phyloP scores from a whole-genome alignment of 2,113 vertebrate genomes.

The Xiphophorus maculatus region DNA sequence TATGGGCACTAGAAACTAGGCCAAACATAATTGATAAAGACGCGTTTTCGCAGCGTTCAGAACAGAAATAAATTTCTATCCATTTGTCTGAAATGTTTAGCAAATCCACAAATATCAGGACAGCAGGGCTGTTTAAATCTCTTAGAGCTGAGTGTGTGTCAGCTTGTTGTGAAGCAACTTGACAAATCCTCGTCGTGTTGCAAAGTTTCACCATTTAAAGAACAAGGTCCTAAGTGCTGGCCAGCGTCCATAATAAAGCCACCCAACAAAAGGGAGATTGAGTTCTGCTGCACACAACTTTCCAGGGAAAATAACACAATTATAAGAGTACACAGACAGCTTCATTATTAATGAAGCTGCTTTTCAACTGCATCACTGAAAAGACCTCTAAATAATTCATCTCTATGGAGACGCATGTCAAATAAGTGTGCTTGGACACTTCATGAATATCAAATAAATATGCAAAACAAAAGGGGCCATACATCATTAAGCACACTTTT shows the following conservation, averaged over 20 bases:
- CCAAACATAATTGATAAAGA: no score
- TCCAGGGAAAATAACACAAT: slow-evolving; percentile 78
- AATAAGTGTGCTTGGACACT: slow-evolving; percentile 77
- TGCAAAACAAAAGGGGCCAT: slow-evolving; percentile 77
- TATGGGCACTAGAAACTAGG: no score
- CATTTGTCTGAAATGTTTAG: slow-evolving; percentile 45
- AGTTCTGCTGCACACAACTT: slow-evolving; percentile 61
- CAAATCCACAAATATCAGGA: slow-evolving; percentile 36
- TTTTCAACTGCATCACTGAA: slow-evolving; percentile 79
- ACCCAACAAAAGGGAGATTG: slow-evolving; percentile 45
- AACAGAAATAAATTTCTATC: slow-evolving; percentile 46
- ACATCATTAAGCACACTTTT: slow-evolving; percentile 75
- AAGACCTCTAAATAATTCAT: slow-evolving; percentile 82
- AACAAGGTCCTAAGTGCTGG: slow-evolving; percentile 52
- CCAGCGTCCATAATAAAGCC: slow-evolving; percentile 45
- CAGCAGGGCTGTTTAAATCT: slow-evolving; percentile 22
- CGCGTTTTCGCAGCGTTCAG: not conserved
- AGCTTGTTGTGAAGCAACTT: slow-evolving; percentile 26
- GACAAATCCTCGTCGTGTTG: slow-evolving; percentile 35
- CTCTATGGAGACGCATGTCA: slow-evolving; percentile 79
- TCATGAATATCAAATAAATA: slow-evolving; percentile 84
- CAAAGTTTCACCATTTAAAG: slow-evolving; percentile 55
- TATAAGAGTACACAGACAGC: slow-evolving; percentile 73
- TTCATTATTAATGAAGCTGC: slow-evolving; percentile 81
- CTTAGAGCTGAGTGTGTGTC: slow-evolving; percentile 34